Conservation (phyloP, 2,113 vertebrate species). For the Nyctereutes procyonoides region DNA sequence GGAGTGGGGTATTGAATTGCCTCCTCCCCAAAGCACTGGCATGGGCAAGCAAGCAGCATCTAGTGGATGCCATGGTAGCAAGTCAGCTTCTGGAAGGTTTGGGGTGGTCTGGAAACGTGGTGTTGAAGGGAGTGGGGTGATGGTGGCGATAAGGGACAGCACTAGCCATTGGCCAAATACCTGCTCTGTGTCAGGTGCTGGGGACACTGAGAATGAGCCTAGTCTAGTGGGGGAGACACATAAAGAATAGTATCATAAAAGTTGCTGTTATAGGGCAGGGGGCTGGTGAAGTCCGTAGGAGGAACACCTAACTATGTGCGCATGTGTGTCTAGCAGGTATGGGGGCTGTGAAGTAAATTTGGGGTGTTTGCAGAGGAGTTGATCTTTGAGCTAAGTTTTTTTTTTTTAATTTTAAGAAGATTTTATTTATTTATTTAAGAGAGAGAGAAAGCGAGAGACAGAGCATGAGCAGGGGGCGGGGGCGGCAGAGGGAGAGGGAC, state of each 20-base stretch:
- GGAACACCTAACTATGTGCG: background rate
- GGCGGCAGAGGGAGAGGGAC: no score
- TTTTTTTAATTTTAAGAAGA: no score
- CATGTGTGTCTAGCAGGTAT: no score
- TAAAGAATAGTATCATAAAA: background rate
- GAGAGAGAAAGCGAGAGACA: no score
- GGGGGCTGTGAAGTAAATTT: background rate
- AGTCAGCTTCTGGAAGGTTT: background rate
- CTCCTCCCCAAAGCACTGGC: background rate
- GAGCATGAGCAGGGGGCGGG: no score
- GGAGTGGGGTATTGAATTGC: background rate
- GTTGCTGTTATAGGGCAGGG: background rate
- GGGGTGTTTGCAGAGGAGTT: background rate
- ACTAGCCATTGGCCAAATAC: background rate
- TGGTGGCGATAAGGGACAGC: rapidly evolving
- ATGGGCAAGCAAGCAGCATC: background rate
- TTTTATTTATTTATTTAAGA: no score
- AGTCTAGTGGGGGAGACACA: background rate
- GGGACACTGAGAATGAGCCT: background rate
- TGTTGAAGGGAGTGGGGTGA: background rate
- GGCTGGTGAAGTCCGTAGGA: background rate
- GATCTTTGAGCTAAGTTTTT: background rate
- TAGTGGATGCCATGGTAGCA: background rate
- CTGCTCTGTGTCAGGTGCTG: background rate
- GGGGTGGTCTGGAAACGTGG: background rate